Evolutionary conservation across 1,140 invertebrate genomes (phyloP), one percentile per base, ranked within the genome.

Genomic region (Atta cephalotes): DNA sequence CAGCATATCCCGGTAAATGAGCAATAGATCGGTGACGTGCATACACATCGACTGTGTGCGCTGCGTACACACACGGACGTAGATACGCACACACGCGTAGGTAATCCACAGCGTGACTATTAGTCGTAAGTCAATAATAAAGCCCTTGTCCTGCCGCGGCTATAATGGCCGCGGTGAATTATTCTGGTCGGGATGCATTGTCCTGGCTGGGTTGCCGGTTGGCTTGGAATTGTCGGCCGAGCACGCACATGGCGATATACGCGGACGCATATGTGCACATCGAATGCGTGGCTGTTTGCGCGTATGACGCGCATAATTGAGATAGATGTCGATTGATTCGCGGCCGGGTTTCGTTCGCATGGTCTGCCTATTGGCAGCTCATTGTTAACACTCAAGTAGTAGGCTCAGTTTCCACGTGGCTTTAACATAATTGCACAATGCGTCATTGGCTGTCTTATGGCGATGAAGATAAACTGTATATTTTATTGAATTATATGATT

Each of bases 71-170:
- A 51, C 21, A 88, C 18, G 14, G 77, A 25, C 79, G 2, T 21
- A 45, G 53, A 35, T 25, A 35, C 39, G 35, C 18, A 79, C 53
- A 39, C 79, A 88, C 91, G 91, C 89, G 88, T 82, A 89, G 90
- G 89, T 91, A 94, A 93, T 93, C 91, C 91, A 91, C 92, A 93
- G 89, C 91, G 92, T 92, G 93, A 95, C 93, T 94, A 94, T 95
- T 94, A 93, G 93, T 93, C 90, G 92, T 94, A 93, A 94, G 94
- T 95, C 94, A 95, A 95, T 94, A 95, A 93, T 93, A 93, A 94
- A 92, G 92, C 93, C 92, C 93, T 93, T 93, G 93, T 93, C 91
- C 91, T 74, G 85, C 85, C 89, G 89, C 74, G 86, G 86, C 90
- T 90, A 94, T 94, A 94, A 93, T 93, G 91, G 92, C 84, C 76